A percentile compares a stretch with the other conserved stretches of the same genome.
phyloP scores from a whole-genome alignment of 2,113 vertebrate genomes.

The Saguinus imperator region DNA sequence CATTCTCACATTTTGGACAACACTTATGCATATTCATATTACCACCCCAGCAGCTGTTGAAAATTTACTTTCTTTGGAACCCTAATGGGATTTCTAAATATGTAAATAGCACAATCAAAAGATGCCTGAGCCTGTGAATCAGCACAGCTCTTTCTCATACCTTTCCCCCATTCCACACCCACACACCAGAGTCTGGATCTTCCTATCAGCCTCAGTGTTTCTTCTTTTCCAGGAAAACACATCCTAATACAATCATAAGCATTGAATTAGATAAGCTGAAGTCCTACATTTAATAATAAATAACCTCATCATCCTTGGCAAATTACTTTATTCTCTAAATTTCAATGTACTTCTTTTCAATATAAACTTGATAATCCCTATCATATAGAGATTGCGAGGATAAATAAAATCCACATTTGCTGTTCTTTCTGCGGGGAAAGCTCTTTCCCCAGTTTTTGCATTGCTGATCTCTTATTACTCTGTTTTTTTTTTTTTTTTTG shows the following conservation, averaged over 20 bases:
- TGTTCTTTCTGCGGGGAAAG: background rate
- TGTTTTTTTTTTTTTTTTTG: no score
- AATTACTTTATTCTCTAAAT: background rate
- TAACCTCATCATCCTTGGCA: accelerated
- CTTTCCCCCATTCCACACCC: background rate
- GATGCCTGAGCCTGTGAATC: background rate
- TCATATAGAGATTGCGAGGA: background rate
- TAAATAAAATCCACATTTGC: background rate
- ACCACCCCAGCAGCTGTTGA: background rate
- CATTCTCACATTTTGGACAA: background rate
- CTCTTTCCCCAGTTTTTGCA: background rate
- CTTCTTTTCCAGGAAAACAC: background rate
- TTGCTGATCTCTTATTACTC: background rate
- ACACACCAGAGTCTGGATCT: no score
- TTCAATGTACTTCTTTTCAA: background rate
- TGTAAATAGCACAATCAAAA: background rate
- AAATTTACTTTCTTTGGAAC: background rate
- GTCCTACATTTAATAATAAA: background rate
- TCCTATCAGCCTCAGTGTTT: accelerated
- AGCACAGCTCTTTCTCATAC: background rate
- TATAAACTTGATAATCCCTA: background rate
- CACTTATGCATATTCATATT: background rate
- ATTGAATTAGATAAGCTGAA: background rate
- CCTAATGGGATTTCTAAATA: background rate
- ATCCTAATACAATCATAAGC: background rate